A percentile compares a stretch with the other conserved stretches of the same genome.
Conservation (phyloP, 2,113 vertebrate genomes). For the Colossoma macropomum region DNA sequence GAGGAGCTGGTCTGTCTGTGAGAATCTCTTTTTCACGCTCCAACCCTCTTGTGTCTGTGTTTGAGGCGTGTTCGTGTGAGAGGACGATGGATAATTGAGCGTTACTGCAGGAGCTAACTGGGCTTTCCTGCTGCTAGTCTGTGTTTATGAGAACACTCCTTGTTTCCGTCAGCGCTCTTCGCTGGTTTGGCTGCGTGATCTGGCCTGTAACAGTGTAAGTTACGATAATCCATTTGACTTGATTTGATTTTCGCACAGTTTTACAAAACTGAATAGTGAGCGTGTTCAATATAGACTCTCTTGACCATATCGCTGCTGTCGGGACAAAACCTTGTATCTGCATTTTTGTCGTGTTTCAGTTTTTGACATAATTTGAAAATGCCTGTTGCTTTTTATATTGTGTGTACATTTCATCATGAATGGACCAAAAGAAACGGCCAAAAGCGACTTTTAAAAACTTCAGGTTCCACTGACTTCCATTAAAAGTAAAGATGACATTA, state of each 20-base stretch:
- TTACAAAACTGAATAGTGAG: background rate
- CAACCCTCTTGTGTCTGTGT: background rate
- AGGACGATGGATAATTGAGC: constrained; percentile 50
- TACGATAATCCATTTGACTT: background rate
- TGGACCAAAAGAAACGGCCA: too few species aligned
- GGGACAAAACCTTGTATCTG: too few species aligned
- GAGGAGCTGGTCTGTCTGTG: constrained; percentile 10
- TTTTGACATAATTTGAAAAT: too few species aligned
- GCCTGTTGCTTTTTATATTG: too few species aligned
- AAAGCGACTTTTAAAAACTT: too few species aligned
- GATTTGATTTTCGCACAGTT: background rate
- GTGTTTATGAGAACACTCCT: background rate
- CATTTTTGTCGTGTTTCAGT: too few species aligned
- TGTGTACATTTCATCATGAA: too few species aligned
- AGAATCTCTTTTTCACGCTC: background rate
- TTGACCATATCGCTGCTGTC: too few species aligned
- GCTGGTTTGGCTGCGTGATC: background rate
- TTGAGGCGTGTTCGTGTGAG: background rate
- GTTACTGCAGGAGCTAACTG: constrained; percentile 20
- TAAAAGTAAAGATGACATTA: too few species aligned
- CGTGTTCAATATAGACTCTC: background rate
- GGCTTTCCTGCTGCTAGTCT: constrained; percentile 34
- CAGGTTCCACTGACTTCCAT: too few species aligned
- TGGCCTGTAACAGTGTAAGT: background rate
- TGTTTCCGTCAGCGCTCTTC: background rate